Evolutionary conservation across 1,140 invertebrate genomes (phyloP), one percentile per base, ranked within the genome.

Genomic region (Drosophila equinoxialis): DNA sequence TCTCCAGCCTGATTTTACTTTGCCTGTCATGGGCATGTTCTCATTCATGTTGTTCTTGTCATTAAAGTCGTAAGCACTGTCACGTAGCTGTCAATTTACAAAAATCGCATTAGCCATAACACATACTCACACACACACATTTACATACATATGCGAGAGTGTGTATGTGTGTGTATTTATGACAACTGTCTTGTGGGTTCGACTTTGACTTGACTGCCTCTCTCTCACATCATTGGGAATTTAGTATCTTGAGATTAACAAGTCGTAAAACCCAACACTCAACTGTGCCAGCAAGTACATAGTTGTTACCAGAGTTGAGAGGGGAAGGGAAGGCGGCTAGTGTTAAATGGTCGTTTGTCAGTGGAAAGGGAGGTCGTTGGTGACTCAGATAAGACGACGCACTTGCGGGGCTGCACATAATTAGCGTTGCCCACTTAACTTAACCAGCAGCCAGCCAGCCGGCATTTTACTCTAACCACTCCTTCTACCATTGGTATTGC

Each of bases 31-130:
- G 37, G 59, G 41, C 74, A 81, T 81, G 79, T 81, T 39, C 37
- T 39, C 37, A 39, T 39, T 82, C 45, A 51, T 51, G 45, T 51
- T 51, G 70, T 68, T 78, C 71, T 67, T 82, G 77, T 89, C 83
- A 87, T 89, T 87, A 89, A 89, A 89, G 70, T 86, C 84, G 79
- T 87, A 86, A 77, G 84, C 68, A 71, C 73, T 86, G 83, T 86
- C 83, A 86, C 85, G 84, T 87, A 63, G 84, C 84, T 87, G 84
- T 87, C 83, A 87, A 87, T 87, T 87, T 80, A 71, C 69, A 80
- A 83, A 89, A 89, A 89, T 84, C 77, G 82, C 82, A 86, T 85
- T 85, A 85, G 78, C 74, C 71, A 64, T 35, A 57, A 68, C 51
- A 79, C 79, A 70, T 68, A 68, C 65, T 73, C 65, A 70, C 71